phyloP scores from a whole-genome alignment of 2,113 vertebrate species.

The Myotis brandtii region DNA sequence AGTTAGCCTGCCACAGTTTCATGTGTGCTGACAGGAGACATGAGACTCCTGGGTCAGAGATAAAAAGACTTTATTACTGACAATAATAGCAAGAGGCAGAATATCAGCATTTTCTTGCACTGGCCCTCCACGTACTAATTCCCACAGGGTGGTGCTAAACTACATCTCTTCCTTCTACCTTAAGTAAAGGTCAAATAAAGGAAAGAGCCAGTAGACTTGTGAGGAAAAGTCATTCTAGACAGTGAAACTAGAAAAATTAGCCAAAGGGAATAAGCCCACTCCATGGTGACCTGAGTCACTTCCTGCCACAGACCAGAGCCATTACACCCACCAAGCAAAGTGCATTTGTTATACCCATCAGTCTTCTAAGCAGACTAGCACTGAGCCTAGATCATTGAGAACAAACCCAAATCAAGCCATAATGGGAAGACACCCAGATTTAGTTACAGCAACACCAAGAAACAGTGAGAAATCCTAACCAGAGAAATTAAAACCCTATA shows the following conservation, averaged over 20 bases:
- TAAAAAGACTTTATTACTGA: constrained; percentile 8
- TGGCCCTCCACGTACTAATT: neutral
- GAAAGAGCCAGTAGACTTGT: neutral
- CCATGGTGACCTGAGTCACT: neutral
- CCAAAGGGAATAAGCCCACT: neutral
- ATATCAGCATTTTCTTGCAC: neutral
- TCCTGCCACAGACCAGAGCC: neutral
- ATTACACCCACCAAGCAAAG: neutral
- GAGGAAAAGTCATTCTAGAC: neutral
- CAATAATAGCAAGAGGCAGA: neutral
- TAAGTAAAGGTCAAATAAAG: constrained; percentile 3
- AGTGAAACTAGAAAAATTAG: constrained; percentile 12
- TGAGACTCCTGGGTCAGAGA: neutral
- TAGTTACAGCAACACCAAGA: neutral
- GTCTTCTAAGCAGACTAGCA: neutral
- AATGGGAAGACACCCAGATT: neutral
- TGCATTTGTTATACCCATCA: neutral
- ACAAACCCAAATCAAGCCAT: neutral
- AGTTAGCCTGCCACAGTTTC: neutral
- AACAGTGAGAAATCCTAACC: neutral
- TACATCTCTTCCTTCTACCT: neutral
- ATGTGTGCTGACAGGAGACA: neutral
- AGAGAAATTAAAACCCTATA: neutral
- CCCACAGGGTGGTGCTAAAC: neutral
- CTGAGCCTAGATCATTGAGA: neutral